Evolutionary conservation across 2,797 vertebrate species (phyloP).

Genomic region (Decapterus maruadsi): DNA sequence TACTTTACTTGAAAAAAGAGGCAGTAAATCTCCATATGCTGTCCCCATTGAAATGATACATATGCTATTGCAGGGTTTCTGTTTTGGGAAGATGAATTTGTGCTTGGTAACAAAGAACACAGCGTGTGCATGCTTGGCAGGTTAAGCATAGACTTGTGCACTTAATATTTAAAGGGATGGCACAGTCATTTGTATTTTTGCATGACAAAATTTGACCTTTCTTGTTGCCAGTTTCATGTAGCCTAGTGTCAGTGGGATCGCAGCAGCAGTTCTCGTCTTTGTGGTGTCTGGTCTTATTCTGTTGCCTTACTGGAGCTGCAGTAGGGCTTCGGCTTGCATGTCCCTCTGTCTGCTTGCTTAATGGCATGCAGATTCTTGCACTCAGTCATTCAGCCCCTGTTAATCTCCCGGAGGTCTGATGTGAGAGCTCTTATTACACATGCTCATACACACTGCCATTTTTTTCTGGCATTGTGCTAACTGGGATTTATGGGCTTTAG

Average conservation of each 20-base stretch:
- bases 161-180: neutral
- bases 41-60: neutral
- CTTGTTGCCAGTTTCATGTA: neutral
- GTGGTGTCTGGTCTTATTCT: neutral
- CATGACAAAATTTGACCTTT: neutral
- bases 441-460: constrained; percentile 23
- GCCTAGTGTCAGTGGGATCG: neutral
- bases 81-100: neutral
- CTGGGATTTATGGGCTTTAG: constrained; percentile 39
- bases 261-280: neutral
- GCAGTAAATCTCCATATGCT: neutral
- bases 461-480: constrained; percentile 32
- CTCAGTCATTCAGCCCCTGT: constrained; percentile 51
- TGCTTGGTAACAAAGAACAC: neutral
- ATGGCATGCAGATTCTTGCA: constrained; percentile 28
- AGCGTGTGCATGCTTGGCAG: neutral
- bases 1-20: neutral
- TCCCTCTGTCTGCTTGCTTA: constrained; percentile 10
- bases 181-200: neutral
- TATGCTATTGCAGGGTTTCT: neutral
- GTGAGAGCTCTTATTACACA: constrained; percentile 55
- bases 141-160: neutral
- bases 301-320: neutral
- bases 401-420: constrained; percentile 63
- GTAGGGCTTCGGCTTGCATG: neutral